A percentile compares a stretch with the other conserved stretches of the same genome.
Evolutionary conservation across 2,113 vertebrate genomes (phyloP).

Genomic region (Cebidichthys violaceus): DNA sequence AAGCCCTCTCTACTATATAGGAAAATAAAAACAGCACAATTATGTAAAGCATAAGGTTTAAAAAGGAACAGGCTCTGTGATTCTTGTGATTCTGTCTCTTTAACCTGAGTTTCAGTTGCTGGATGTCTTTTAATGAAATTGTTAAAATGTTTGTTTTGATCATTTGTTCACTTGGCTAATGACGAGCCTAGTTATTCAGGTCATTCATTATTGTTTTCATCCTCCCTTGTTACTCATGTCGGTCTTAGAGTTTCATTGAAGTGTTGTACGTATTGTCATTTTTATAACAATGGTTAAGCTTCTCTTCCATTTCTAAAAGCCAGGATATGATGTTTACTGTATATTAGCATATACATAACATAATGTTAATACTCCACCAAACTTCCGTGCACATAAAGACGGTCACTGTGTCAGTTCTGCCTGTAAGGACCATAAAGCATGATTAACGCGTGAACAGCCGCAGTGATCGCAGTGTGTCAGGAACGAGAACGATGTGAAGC

Average conservation of each 20-base stretch:
- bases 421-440: background rate
- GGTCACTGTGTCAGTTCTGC: background rate
- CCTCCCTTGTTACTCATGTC: background rate
- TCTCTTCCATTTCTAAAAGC: background rate
- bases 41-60: background rate
- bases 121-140: background rate
- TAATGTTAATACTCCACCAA: background rate
- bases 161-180: background rate
- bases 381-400: background rate
- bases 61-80: background rate
- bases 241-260: background rate
- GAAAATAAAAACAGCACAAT: conserved; percentile 1
- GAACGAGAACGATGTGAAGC: background rate
- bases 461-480: background rate
- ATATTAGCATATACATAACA: background rate
- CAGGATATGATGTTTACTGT: background rate
- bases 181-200: background rate
- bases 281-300: background rate
- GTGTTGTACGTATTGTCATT: background rate
- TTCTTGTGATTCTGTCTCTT: background rate
- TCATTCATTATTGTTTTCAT: background rate
- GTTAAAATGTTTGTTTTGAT: background rate
- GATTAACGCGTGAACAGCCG: background rate
- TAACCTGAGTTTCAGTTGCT: background rate
- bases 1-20: conserved; percentile 2